Conservation (phyloP, 1,140 invertebrate genomes). For the Nomia melanderi region DNA sequence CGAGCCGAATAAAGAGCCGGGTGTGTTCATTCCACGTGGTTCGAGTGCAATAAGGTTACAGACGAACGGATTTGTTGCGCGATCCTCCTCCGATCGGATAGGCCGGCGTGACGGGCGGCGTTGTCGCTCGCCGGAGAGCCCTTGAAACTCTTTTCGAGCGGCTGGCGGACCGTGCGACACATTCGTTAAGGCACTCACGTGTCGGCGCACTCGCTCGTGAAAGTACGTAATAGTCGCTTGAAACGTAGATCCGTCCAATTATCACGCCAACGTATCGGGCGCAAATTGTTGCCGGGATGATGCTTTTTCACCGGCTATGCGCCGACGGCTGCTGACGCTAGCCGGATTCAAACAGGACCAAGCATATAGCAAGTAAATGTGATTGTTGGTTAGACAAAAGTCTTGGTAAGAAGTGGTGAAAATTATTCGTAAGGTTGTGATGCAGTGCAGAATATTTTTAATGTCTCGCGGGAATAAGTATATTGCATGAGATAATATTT, state of each 20-base stretch:
- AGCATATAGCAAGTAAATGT: background rate
- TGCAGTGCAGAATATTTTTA: no score
- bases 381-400: no score
- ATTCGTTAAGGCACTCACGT: constrained; percentile 41
- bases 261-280: constrained; percentile 23
- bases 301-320: background rate
- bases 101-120: background rate
- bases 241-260: constrained; percentile 46
- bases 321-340: background rate
- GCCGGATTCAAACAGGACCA: background rate
- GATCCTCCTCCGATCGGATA: constrained; percentile 14
- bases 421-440: no score
- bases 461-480: no score
- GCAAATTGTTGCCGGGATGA: background rate
- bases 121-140: background rate
- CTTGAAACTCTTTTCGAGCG: constrained; percentile 24
- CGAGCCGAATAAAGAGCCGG: background rate
- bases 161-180: background rate
- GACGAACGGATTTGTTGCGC: constrained; percentile 6
- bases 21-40: background rate
- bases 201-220: constrained; percentile 33
- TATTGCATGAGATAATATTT: no score
- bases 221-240: constrained; percentile 41
- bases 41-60: constrained; percentile 21
- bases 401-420: no score